Evolutionary conservation across 2,113 vertebrate genomes (phyloP).

Genomic region (Eptatretus burgeri): DNA sequence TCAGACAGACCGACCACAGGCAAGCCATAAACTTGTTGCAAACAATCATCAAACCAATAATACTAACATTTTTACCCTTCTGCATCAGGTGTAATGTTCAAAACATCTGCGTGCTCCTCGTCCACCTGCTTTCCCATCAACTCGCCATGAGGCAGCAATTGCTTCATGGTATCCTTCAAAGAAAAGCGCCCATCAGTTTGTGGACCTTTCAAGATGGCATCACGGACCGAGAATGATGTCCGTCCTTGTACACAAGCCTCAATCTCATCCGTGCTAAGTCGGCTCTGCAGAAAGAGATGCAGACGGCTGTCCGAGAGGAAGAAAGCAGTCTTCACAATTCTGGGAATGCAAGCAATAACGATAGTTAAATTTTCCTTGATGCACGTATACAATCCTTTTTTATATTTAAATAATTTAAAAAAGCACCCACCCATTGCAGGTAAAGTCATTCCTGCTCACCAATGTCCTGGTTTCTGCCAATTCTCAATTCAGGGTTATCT

Average conservation of each 20-base stretch:
- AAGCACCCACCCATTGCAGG: background rate
- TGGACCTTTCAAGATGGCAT: conserved; percentile 50
- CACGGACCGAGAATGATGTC: conserved; percentile 32
- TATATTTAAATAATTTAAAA: too few species aligned
- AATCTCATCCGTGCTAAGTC: conserved; percentile 50
- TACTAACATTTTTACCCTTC: too few species aligned
- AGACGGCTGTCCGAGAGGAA: conserved; percentile 81
- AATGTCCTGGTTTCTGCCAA: too few species aligned
- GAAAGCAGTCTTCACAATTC: conserved; percentile 54
- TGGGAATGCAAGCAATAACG: conserved; percentile 13
- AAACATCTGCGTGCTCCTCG: background rate
- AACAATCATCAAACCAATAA: too few species aligned
- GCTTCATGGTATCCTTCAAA: background rate
- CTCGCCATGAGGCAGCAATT: background rate
- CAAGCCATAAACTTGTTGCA: too few species aligned
- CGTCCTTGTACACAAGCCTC: conserved; percentile 53
- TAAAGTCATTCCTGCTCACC: background rate
- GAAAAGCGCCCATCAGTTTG: background rate
- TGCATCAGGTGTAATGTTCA: too few species aligned
- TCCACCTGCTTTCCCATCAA: background rate
- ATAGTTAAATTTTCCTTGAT: background rate
- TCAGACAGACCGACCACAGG: too few species aligned
- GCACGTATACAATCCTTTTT: background rate
- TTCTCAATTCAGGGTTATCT: too few species aligned
- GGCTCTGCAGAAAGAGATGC: conserved; percentile 87